phyloP scores from a whole-genome alignment of 2,797 vertebrate species.

The Lepus oiostolus region DNA sequence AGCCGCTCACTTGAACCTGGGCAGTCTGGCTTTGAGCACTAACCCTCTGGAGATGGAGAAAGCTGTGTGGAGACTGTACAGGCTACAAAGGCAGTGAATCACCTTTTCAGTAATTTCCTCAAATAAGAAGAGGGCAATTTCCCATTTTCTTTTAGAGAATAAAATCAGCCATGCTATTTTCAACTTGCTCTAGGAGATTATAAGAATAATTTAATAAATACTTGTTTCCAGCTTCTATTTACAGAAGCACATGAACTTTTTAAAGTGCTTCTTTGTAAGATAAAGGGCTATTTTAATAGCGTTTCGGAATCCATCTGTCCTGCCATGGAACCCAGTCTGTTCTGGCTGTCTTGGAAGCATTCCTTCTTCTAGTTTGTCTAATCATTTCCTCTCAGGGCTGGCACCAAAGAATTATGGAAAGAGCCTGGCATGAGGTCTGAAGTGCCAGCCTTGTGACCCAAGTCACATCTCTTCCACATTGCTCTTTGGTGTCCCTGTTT shows the following conservation, averaged over 20 bases:
- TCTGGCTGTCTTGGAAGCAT: background rate
- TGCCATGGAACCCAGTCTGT: background rate
- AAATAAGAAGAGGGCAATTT: slow-evolving; percentile 9
- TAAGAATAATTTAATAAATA: slow-evolving; percentile 43
- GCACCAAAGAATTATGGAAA: background rate
- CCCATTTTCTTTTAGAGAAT: slow-evolving; percentile 20
- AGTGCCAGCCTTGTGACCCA: background rate
- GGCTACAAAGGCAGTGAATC: background rate
- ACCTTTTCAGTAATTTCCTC: slow-evolving; percentile 53
- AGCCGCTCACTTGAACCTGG: background rate
- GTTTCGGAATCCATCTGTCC: background rate
- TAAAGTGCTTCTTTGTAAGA: background rate
- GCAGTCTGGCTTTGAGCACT: background rate
- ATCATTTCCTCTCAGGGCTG: background rate
- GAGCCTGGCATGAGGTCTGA: background rate
- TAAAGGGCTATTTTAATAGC: slow-evolving; percentile 14
- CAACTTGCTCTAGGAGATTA: slow-evolving; percentile 31
- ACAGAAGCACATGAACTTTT: background rate
- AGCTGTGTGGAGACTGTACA: background rate
- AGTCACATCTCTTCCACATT: background rate
- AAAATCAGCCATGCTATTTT: slow-evolving; percentile 42
- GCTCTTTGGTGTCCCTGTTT: background rate
- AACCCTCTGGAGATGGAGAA: background rate
- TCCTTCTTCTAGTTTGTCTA: background rate
- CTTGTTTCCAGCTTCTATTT: slow-evolving; percentile 31